Evolutionary conservation across 2,797 vertebrate genomes (phyloP), one percentile per base, ranked within the genome.

Genomic region (Coendou prehensilis): DNA sequence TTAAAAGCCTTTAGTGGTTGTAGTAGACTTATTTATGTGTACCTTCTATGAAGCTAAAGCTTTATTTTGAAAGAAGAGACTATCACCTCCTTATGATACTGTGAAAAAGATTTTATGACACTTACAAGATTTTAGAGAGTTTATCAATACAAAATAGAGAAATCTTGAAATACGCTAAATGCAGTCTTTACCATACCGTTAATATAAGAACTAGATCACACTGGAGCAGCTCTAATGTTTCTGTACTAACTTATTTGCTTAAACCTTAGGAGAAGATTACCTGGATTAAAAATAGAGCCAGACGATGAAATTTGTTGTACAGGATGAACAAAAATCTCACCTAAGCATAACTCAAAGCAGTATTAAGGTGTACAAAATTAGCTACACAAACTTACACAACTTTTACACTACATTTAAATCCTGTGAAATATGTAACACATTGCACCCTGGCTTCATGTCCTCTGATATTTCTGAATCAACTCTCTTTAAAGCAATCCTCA

Each of bases 21-120:
- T 50, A 56, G 73, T 61, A 87, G 20, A 64, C 8, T 18, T 63
- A 23, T 80, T 92, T 52, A 92, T 85, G 61, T 82, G 54, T 91
- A 79, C 79, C 22, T 50, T 94, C 56, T 79, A 14, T 59, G 33
- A 93, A 76, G 17, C 61, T 71, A 71, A 81, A 76, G 64, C 10
- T 92, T 88, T 87, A 52, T 87, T 91, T 86, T 84, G 47, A 88
- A 88, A 91, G 47, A 89, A 67, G 26, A 94, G 47, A 56, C 33
- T 20, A 17, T 85, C 57, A 56, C 11, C 37, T 93, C n/a, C 87
- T 37, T 92, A 88, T 67, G 30, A 15, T 89, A 85, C 28, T 89
- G 37, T 7, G 4, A 82, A 82, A 95, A 73, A 47, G 28, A 81
- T 23, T 86, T 96, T 22, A 37, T 83, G 61, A 37, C 11, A 87